Conservation (phyloP, 2,113 vertebrate genomes). For the Reinhardtius hippoglossoides region DNA sequence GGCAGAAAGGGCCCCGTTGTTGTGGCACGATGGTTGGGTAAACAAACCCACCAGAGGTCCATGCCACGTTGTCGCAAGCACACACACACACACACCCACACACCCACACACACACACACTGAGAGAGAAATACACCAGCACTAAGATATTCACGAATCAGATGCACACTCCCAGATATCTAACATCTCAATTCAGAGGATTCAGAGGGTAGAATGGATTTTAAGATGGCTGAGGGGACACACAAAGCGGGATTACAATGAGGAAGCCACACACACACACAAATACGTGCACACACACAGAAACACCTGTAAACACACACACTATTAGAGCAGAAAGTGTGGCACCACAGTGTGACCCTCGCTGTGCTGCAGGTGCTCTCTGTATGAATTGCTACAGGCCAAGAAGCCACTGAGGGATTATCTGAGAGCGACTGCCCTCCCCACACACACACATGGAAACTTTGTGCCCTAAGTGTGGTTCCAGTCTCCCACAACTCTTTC, state of each 20-base stretch:
- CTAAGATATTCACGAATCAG: no score
- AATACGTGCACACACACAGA: constrained; percentile 13
- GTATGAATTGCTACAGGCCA: constrained; percentile 55
- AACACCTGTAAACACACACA: constrained; percentile 39
- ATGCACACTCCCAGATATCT: no score
- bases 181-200: no score
- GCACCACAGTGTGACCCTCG: constrained; percentile 61
- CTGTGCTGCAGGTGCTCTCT: constrained; percentile 76
- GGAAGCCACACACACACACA: background rate
- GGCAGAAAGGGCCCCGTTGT: constrained; percentile 82
- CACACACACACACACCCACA: constrained; percentile 3
- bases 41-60: constrained; percentile 75
- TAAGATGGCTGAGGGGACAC: no score
- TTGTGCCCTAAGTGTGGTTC: constrained; percentile 10
- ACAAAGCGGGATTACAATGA: no score
- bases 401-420: constrained; percentile 66
- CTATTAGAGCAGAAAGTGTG: constrained; percentile 60
- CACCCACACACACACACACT: constrained; percentile 17
- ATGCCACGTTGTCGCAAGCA: constrained; percentile 37
- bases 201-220: no score
- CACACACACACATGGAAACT: constrained; percentile 28
- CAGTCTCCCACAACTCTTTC: background rate
- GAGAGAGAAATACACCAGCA: no score
- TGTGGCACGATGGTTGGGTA: constrained; percentile 71
- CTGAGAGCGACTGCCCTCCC: constrained; percentile 50